Base-by-base conservation (phyloP, 2,797 vertebrate genomes). In the Coendou prehensilis region DNA sequence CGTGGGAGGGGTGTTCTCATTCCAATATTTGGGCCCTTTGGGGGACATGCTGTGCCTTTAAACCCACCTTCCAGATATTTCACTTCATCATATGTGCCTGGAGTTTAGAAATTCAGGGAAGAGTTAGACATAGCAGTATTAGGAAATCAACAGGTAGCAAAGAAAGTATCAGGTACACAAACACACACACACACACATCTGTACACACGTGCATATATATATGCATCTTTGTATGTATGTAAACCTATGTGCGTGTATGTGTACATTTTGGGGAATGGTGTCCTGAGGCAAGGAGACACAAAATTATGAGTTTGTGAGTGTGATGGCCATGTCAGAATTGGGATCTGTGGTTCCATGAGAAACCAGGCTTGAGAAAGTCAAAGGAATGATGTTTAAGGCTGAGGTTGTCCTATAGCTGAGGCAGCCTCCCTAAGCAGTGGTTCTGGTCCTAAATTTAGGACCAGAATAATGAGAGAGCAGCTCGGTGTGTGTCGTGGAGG, bases 81-180 rank as follows among this genome's bases (percentile, higher is more conserved):
- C 15, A 45, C 18, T 22, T 75, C 37, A 59, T 89, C 92, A 28
- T 93, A 0, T 47, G 23, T 14, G 5, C 45, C 45, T 69, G 30
- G 23, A 56, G 30, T 85, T 89, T 73, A 86, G 41, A 61, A 80
- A 80, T 54, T 94, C 76, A 94, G n/a, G 73, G 26, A 69, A 64
- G 33, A 84, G 52, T 91, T 57, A 93, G 17, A 71, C 61, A 92
- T 5, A 83, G 5, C 1, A 4, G 54, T 67, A 6, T 23, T 89
- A 81, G 37, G 9, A 81, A 84, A 33, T 90, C 79, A 93, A 7
- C 4, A 64, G 63, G 33, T 80, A 87, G 18, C 41, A 86, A 30
- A 84, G n/a, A 91, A 69, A 88, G 30, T 59, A 8, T 28, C 81
- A 28, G 23, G 22, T 0, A 47, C 22, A 86, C 5, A n/a, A n/a